Conservation (phyloP, 2,888 invertebrate genomes). For the Temnothorax ravouxi region DNA sequence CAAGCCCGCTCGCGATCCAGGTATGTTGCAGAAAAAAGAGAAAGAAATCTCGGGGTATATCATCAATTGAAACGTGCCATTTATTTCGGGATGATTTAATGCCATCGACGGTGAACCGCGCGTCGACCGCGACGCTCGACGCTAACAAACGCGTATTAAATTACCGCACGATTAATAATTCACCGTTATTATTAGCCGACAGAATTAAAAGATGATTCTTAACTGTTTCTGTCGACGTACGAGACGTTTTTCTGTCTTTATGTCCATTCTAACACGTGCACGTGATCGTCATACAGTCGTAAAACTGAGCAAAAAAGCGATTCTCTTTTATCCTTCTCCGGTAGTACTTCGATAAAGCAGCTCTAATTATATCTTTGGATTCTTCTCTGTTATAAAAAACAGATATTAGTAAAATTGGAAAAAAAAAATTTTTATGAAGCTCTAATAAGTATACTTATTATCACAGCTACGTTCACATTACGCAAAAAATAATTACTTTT, state of each 20-base stretch:
- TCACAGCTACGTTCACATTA: neutral
- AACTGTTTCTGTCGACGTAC: conserved; percentile 12
- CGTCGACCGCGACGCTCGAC: neutral
- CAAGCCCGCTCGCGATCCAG: neutral
- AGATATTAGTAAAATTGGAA: neutral
- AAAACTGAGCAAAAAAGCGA: neutral
- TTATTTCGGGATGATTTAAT: conserved; percentile 36
- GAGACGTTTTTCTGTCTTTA: neutral
- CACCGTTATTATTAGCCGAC: conserved; percentile 12
- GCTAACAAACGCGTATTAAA: conserved; percentile 14
- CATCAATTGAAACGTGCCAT: neutral
- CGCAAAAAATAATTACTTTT: neutral
- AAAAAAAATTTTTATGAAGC: neutral
- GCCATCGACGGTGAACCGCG: neutral
- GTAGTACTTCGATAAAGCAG: neutral
- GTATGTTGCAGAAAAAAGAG: neutral
- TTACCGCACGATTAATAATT: conserved; percentile 36
- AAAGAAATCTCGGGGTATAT: conserved; percentile 4
- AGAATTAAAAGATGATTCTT: neutral
- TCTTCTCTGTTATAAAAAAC: neutral
- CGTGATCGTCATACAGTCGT: neutral
- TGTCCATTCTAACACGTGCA: neutral
- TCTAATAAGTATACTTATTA: neutral
- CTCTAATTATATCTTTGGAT: neutral
- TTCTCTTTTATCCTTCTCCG: neutral